Conservation (phyloP, 2,113 vertebrate species). For the Tinamus guttatus region DNA sequence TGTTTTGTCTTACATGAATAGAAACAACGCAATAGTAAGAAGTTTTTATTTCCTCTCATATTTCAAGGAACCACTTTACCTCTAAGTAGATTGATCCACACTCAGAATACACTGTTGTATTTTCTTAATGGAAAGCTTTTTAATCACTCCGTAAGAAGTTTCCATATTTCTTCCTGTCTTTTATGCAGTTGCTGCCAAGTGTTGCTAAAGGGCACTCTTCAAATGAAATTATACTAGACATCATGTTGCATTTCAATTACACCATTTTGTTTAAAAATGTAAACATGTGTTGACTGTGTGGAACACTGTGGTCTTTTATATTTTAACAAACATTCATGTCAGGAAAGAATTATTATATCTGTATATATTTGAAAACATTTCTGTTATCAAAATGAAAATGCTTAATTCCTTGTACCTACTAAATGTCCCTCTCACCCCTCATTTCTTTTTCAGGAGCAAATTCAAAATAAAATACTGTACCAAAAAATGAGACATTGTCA, state of each 20-base stretch:
- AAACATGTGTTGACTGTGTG: not conserved
- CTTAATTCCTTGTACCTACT: not conserved
- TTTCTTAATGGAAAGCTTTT: not conserved
- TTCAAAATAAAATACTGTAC: not conserved
- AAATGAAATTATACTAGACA: not conserved
- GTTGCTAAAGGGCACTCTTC: not conserved
- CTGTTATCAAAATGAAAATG: not conserved
- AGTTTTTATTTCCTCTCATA: not conserved
- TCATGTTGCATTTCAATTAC: not conserved
- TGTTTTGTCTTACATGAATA: not conserved
- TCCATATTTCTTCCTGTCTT: not conserved
- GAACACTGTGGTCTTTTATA: not conserved
- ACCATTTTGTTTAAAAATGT: not conserved
- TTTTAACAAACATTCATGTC: not conserved
- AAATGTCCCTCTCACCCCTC: not conserved
- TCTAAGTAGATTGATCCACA: not conserved
- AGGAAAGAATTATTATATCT: not conserved
- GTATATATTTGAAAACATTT: not conserved
- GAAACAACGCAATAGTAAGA: not conserved
- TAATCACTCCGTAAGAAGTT: not conserved
- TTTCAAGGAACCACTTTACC: not conserved
- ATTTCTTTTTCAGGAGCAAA: not conserved
- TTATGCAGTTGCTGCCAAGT: not conserved
- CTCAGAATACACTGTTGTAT: not conserved
- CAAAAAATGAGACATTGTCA: not conserved